Evolutionary conservation across 1,140 invertebrate genomes (phyloP), one percentile per base, ranked within the genome.

Genomic region (Lordiphosa mommai): DNA sequence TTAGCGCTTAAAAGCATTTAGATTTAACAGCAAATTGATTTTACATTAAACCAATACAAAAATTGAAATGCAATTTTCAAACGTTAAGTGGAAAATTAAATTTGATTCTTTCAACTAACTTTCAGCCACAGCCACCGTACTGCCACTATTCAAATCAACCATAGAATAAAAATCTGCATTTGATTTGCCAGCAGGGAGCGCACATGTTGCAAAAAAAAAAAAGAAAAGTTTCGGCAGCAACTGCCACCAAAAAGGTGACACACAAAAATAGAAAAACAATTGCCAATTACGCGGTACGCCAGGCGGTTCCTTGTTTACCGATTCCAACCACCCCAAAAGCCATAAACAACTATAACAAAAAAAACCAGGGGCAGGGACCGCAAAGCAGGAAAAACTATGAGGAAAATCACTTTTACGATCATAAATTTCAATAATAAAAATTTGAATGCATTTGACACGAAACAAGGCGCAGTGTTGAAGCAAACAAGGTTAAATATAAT

Each of bases 341-440:
- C 56, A 58, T 58, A 67, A 67, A 66, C 58, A 63, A 63, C 37
- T 16, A 12, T 38, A 38, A 63, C n/a, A n/a, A 49, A 65, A 76
- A 72, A 70, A 60, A 43, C 23, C 48, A 52, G 40, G 40, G 63
- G 49, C 53, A 29, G 13, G 16, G 16, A 17, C n/a, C n/a, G n/a
- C n/a, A n/a, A n/a, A n/a, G n/a, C 14, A 38, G 55, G 61, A 61
- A 82, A 82, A 82, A 84, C 77, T 65, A 72, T 65, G 79, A 72
- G 72, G 77, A 84, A 82, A 84, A 84, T 84, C 79, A 84, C 79
- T 85, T 84, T 84, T 84, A 79, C 48, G 58, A 79, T 77, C 77
- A 84, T 84, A 84, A 84, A 84, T 84, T 84, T 84, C 79, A 84
- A 84, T 84, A 84, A 84, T 84, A 84, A 85, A 84, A 84, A 84